phyloP scores from a whole-genome alignment of 2,888 invertebrate species.

The Halictus ligatus region DNA sequence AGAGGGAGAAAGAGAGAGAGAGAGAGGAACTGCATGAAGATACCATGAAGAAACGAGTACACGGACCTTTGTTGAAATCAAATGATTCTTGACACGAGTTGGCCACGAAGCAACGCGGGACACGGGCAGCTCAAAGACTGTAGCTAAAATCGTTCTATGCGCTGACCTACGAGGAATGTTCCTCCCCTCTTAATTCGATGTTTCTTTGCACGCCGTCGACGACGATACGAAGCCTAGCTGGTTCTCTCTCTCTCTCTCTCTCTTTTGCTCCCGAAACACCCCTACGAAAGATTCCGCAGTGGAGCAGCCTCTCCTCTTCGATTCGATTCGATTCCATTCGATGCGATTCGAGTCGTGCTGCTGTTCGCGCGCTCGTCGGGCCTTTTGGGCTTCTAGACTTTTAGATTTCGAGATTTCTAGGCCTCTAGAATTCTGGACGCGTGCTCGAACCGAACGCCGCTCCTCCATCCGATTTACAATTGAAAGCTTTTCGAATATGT shows the following conservation, averaged over 20 bases:
- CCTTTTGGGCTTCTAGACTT: neutral
- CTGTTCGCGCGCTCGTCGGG: neutral
- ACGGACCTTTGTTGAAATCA: constrained; percentile 13
- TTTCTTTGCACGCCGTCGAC: constrained; percentile 55
- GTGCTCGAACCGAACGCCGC: neutral
- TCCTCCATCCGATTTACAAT: neutral
- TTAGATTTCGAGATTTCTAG: neutral
- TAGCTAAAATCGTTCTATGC: constrained; percentile 77
- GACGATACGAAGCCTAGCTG: constrained; percentile 28
- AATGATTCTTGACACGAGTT: constrained; percentile 37
- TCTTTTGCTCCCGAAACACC: constrained; percentile 29
- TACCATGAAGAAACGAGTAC: neutral
- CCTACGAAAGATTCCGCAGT: constrained; percentile 5
- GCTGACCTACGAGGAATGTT: constrained; percentile 79
- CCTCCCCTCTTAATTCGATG: constrained; percentile 63
- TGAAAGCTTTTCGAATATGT: neutral
- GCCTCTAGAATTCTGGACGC: neutral
- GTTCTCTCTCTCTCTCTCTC: constrained; percentile 26
- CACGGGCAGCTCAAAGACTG: constrained; percentile 72
- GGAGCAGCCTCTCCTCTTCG: neutral
- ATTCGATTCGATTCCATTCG: neutral
- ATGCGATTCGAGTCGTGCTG: neutral
- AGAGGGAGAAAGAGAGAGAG: no score
- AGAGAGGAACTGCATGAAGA: neutral
- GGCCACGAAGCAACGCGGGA: constrained; percentile 35